A percentile compares a stretch with the other conserved stretches of the same genome.
Evolutionary conservation across 2,113 vertebrate species (phyloP).

Genomic region (Gallinago paraguaiae): DNA sequence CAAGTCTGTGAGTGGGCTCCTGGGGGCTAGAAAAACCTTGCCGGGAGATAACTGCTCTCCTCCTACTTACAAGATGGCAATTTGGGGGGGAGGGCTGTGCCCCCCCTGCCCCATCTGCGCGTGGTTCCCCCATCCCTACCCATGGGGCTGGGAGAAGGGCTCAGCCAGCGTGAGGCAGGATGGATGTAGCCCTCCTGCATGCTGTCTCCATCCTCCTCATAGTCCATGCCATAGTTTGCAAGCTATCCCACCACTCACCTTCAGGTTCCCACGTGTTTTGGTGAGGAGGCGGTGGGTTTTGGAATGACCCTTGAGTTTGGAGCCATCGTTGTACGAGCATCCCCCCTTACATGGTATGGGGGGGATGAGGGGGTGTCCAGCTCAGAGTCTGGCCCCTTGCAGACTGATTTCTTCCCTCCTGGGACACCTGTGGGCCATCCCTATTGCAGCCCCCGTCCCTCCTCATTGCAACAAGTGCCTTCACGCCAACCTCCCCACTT

Average conservation of each 20-base stretch:
- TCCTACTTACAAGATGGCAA: not conserved
- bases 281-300: not conserved
- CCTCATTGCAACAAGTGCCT: not conserved
- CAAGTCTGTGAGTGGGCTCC: not conserved
- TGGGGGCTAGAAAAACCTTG: not conserved
- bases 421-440: not conserved
- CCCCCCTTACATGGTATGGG: accelerated
- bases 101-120: accelerated
- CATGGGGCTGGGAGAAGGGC: not conserved
- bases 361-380: not conserved
- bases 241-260: too few species aligned
- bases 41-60: not conserved
- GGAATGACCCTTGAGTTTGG: not conserved
- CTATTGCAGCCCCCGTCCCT: accelerated
- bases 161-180: accelerated
- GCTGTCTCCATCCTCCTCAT: not conserved
- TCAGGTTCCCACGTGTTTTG: accelerated
- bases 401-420: not conserved
- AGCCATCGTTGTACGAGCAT: not conserved
- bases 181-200: accelerated
- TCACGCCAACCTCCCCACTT: accelerated
- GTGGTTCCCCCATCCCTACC: accelerated
- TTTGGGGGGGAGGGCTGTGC: accelerated
- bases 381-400: not conserved
- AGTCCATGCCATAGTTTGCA: not conserved